Evolutionary conservation across 2,888 invertebrate species (phyloP), one percentile per base, ranked within the genome.

Genomic region (Cryptocephalus primarius): DNA sequence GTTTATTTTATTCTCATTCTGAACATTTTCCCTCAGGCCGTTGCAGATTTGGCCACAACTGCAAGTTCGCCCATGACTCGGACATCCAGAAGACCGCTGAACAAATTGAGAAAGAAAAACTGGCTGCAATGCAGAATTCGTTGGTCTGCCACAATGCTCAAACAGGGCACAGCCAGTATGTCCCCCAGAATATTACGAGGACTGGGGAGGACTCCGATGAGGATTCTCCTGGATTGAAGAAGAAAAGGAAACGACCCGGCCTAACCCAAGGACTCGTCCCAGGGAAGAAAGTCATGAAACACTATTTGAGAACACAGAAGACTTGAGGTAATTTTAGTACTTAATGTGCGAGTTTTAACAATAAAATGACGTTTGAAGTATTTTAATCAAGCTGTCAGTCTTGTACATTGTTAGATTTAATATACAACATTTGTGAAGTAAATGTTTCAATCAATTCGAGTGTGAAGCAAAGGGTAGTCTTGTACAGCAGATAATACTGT

Each of bases 11-110:
- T 22, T 6, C 22, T 22, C 22, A 22, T 22, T 22, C 22, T 22
- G 22, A 22, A 22, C 22, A 22, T 6, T 22, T 22, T 22, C 22
- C 6, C 22, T 32, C 32, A 42, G 42, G 42, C 4, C 22, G 85
- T 32, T 94, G 94, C 66, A 77, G 89, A 43, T 92, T 91, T 70
- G 93, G 93, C 1, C 88, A 89, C 63, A 90, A 88, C 61, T 94
- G 94, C 67, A 88, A 87, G 58, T 94, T 84, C 69, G 91, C 90
- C 1, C 93, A 94, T 68, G 91, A 90, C 61, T 87, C 88, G 0
- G 91, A 92, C 66, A 72, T 90, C 32, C 83, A 83, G 63, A 79
- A 80, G 60, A 72, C 76, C 40, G 65, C 72, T 31, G 76, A 76
- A 44, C 79, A 82, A 60, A 65, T 80, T 32, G 76, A 78, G 55